Percentiles rank a stretch among this genome's conserved stretches.
These are phyloP conservation scores for Drosophila sechellia DNA, from an alignment of 1,140 invertebrate species.

Conservation along the genomic window DNA sequence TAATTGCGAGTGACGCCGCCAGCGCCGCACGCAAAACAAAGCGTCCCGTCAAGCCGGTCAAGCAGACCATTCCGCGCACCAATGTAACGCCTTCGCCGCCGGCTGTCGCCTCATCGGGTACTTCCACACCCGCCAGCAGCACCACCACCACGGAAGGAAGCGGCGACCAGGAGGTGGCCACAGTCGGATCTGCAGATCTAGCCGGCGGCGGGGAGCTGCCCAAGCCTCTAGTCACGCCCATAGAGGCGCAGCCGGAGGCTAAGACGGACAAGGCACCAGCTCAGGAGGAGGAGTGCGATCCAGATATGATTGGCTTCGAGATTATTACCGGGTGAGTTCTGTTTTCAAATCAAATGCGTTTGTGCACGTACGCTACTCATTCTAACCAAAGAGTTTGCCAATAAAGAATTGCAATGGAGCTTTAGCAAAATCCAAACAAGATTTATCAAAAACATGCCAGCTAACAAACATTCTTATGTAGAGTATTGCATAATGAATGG, in stretches of 20 bases:
- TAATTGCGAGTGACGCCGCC: constrained; percentile 79
- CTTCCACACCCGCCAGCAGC: constrained; percentile 38
- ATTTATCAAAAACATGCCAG: background rate
- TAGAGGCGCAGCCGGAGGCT: constrained; percentile 61
- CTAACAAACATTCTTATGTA: background rate
- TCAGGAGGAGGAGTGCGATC: constrained; percentile 90
- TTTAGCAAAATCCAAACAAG: background rate
- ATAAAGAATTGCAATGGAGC: too few relatives aligned
- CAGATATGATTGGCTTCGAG: constrained; percentile 96
- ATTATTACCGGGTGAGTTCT: constrained; percentile 91
- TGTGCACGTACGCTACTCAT: background rate
- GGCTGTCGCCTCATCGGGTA: constrained; percentile 34
- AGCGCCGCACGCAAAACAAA: constrained; percentile 81
- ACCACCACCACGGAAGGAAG: constrained; percentile 42
- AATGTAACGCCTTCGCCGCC: constrained; percentile 76
- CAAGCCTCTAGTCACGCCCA: constrained; percentile 60
- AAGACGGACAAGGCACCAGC: constrained; percentile 73
- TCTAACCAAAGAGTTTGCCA: too few relatives aligned
- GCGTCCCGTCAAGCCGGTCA: constrained; percentile 84
- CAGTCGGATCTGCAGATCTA: constrained; percentile 17
- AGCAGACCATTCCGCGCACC: constrained; percentile 78
- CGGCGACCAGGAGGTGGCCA: constrained; percentile 38
- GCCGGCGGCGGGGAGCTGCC: constrained; percentile 50
- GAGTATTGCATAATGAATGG: constrained; percentile 18
- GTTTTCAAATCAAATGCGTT: background rate